Percentiles rank a stretch among this genome's conserved stretches.
Conservation (phyloP, 2,888 invertebrate species). For the Habrosyne pyritoides region DNA sequence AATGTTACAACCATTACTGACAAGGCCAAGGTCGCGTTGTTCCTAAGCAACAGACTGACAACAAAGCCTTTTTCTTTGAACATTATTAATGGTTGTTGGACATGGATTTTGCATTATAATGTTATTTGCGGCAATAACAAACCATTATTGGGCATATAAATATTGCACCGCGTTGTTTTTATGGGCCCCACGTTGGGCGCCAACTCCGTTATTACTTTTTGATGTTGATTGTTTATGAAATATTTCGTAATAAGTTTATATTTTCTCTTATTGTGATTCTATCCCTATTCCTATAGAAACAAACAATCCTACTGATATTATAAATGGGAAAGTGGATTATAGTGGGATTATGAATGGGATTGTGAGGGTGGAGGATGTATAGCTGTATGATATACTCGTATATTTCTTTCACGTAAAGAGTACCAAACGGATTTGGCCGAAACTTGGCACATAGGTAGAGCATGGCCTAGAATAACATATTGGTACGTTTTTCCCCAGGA, state of each 20-base stretch:
- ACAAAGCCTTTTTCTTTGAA: constrained; percentile 36
- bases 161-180: constrained; percentile 14
- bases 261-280: not conserved
- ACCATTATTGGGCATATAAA: constrained; percentile 17
- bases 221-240: not conserved
- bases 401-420: too few species aligned
- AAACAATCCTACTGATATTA: too few species aligned
- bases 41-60: constrained; percentile 44
- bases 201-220: constrained; percentile 19
- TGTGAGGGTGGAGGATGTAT: too few species aligned
- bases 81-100: constrained; percentile 34
- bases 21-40: constrained; percentile 41
- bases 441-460: too few species aligned
- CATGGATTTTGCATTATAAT: constrained; percentile 27
- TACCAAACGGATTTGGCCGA: too few species aligned
- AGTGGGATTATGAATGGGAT: too few species aligned
- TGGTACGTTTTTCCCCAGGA: too few species aligned
- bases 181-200: constrained; percentile 32
- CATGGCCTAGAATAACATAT: too few species aligned
- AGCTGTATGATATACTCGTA: too few species aligned
- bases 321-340: too few species aligned
- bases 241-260: not conserved
- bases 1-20: constrained; percentile 28
- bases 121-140: constrained; percentile 33
- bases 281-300: not conserved